phyloP scores from a whole-genome alignment of 2,888 invertebrate genomes.

The Epinotia demarniana region DNA sequence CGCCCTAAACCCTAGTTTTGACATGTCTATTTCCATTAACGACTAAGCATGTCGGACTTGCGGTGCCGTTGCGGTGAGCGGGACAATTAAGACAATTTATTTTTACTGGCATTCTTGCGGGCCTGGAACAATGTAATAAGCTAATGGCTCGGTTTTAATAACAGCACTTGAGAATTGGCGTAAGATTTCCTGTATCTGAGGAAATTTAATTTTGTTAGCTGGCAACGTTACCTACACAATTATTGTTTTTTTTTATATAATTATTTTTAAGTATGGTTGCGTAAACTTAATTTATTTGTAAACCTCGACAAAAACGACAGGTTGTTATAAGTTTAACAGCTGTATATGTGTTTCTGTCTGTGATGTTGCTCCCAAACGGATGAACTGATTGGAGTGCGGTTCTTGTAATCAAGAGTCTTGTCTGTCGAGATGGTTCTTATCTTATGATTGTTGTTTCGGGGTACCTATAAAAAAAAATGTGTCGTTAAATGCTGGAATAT shows the following conservation, averaged over 20 bases:
- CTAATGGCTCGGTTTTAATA: slow-evolving; percentile 36
- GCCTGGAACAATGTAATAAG: slow-evolving; percentile 42
- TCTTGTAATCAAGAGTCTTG: too few relatives aligned
- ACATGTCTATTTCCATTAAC: slow-evolving; percentile 44
- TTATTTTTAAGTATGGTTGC: not conserved
- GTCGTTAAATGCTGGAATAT: too few relatives aligned
- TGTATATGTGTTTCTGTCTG: too few relatives aligned
- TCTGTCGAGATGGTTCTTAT: too few relatives aligned
- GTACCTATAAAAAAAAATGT: too few relatives aligned
- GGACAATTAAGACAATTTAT: slow-evolving; percentile 45
- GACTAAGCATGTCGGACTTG: slow-evolving; percentile 30
- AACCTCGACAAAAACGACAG: too few relatives aligned
- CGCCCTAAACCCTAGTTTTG: slow-evolving; percentile 34
- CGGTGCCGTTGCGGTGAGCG: slow-evolving; percentile 34
- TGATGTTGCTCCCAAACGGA: too few relatives aligned
- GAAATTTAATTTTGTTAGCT: slow-evolving; percentile 9
- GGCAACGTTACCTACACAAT: slow-evolving; percentile 6
- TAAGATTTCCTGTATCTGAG: slow-evolving; percentile 22
- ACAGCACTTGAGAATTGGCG: slow-evolving; percentile 30
- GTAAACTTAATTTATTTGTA: not conserved
- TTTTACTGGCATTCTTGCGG: slow-evolving; percentile 42
- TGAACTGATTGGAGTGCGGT: too few relatives aligned
- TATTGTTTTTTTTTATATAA: not conserved
- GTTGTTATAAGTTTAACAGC: too few relatives aligned
- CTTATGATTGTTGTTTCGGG: too few relatives aligned